Evolutionary conservation across 1,140 invertebrate genomes (phyloP).

Genomic region (Mycetomoellerius zeteki): DNA sequence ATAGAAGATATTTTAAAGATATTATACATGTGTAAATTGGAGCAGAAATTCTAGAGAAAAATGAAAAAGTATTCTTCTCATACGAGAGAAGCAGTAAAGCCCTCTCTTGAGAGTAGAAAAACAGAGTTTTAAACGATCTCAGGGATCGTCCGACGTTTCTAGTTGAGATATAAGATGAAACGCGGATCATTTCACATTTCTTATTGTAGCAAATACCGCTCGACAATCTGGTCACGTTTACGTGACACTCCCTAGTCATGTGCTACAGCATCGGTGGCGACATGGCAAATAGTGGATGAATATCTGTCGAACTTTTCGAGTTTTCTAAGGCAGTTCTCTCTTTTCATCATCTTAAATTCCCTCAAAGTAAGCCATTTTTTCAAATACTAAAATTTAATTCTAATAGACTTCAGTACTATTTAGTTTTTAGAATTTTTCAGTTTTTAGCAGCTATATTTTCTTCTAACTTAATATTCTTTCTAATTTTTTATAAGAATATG

Average conservation of each 20-base stretch:
- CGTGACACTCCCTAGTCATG: constrained; percentile 23
- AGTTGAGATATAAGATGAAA: constrained; percentile 28
- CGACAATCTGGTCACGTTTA: constrained; percentile 70
- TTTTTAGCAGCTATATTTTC: background rate
- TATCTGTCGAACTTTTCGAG: constrained; percentile 29
- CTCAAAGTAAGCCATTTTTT: background rate
- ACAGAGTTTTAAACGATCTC: constrained; percentile 63
- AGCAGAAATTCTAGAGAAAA: background rate
- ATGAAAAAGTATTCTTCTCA: background rate
- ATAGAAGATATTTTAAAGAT: background rate
- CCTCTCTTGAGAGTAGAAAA: constrained; percentile 7
- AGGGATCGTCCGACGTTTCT: background rate
- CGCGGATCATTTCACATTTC: constrained; percentile 1
- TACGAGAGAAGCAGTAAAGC: constrained; percentile 35
- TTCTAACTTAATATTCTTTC: background rate
- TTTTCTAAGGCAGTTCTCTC: background rate
- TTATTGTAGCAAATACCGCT: constrained; percentile 32
- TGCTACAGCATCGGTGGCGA: constrained; percentile 3
- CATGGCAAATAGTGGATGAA: constrained; percentile 28
- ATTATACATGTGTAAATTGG: background rate
- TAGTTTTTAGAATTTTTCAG: background rate
- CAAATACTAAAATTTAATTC: background rate
- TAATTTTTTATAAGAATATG: constrained; percentile 11
- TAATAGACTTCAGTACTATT: background rate
- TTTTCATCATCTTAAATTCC: background rate